These are phyloP conservation scores for Tetramorium parvispinum DNA, from an alignment of 1,140 invertebrate species.

Conservation along the genomic window DNA sequence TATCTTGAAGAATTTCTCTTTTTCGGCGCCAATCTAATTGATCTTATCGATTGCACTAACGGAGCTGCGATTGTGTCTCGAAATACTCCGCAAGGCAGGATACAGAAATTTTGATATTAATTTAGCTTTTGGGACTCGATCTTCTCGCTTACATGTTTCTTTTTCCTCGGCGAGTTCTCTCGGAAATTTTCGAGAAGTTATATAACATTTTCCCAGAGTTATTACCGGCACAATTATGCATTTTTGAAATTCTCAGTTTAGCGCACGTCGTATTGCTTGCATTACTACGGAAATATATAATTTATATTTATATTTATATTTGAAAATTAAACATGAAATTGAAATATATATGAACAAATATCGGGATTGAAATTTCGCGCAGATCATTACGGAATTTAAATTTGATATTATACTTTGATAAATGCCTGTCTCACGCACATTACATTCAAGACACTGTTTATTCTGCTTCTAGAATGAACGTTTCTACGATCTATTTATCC, in stretches of 20 bases:
- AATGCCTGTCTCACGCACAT: neutral
- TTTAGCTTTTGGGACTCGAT: neutral
- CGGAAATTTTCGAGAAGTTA: slow-evolving; percentile 17
- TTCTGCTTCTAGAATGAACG: neutral
- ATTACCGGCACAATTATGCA: neutral
- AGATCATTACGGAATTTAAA: slow-evolving; percentile 18
- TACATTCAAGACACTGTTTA: neutral
- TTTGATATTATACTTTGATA: slow-evolving; percentile 15
- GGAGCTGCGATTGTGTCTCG: neutral
- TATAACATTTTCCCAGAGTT: neutral
- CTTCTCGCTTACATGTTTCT: neutral
- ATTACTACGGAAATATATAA: slow-evolving; percentile 1
- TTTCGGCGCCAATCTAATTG: neutral
- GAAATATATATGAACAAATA: slow-evolving; percentile 7
- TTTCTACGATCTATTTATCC: neutral
- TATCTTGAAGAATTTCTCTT: neutral
- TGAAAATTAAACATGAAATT: slow-evolving; percentile 36
- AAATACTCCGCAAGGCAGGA: neutral
- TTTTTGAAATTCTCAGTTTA: slow-evolving; percentile 10
- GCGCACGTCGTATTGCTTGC: neutral
- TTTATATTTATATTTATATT: slow-evolving; percentile 25
- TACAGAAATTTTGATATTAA: neutral
- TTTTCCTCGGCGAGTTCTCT: slow-evolving; percentile 1
- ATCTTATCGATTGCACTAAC: slow-evolving; percentile 9
- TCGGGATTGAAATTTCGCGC: slow-evolving; percentile 27